Evolutionary conservation across 2,113 vertebrate species (phyloP).

Genomic region (Pyrgilauda ruficollis): DNA sequence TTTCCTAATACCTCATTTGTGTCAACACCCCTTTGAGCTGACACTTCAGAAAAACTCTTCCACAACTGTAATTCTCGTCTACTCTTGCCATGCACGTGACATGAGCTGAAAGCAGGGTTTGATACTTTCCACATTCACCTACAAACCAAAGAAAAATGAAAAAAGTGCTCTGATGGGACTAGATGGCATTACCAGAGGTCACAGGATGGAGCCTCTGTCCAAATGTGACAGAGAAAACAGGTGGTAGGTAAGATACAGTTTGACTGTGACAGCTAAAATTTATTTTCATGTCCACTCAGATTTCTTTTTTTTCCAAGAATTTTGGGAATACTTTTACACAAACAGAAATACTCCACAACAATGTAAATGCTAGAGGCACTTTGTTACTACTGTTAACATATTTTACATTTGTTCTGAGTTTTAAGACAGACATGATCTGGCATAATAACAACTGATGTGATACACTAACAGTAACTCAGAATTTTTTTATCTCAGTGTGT

Average conservation of each 20-base stretch:
- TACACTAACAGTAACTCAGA: neutral
- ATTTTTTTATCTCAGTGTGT: neutral
- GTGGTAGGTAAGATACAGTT: neutral
- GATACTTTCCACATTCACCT: neutral
- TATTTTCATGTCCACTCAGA: neutral
- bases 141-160: neutral
- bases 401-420: neutral
- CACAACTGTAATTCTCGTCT: neutral
- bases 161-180: neutral
- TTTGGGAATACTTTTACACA: neutral
- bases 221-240: neutral
- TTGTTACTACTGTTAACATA: neutral
- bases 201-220: neutral
- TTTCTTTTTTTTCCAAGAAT: neutral
- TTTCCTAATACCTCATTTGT: neutral
- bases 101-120: neutral
- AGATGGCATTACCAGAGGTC: neutral
- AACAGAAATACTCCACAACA: neutral
- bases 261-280: neutral
- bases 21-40: neutral
- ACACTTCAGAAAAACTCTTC: neutral
- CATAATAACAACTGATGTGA: neutral
- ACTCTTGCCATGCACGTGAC: fast-evolving
- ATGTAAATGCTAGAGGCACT: neutral
- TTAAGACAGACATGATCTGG: neutral